These are phyloP conservation scores for Noctilio leporinus DNA, from an alignment of 2,113 vertebrate species.

Conservation along the genomic window DNA sequence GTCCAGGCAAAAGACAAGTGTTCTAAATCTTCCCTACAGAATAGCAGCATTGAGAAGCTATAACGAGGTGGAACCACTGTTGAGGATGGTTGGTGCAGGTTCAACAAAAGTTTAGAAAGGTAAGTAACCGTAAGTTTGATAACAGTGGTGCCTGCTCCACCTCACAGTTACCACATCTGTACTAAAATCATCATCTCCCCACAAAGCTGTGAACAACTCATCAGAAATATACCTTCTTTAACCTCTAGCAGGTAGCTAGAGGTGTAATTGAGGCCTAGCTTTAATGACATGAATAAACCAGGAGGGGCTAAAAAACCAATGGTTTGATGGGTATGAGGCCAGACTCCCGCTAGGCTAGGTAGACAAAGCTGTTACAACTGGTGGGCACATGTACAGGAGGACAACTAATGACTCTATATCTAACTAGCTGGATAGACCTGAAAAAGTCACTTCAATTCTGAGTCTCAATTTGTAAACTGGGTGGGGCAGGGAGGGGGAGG, in stretches of 20 bases:
- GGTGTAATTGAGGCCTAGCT: neutral
- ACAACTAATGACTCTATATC: neutral
- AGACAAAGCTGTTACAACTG: neutral
- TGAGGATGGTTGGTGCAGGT: neutral
- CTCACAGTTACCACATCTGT: neutral
- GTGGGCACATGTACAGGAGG: neutral
- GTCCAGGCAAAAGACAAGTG: neutral
- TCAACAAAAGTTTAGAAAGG: neutral
- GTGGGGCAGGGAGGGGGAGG: no score
- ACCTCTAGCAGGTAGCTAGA: conserved; percentile 7
- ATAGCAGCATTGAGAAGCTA: neutral
- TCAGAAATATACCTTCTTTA: neutral
- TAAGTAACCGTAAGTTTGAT: neutral
- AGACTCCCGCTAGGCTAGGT: neutral
- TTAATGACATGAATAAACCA: neutral
- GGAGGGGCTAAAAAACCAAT: neutral
- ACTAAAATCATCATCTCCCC: neutral
- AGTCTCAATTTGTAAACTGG: conserved; percentile 12
- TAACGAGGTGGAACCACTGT: neutral
- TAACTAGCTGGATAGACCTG: neutral
- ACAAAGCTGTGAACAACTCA: neutral
- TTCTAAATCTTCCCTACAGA: neutral
- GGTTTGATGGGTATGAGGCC: neutral
- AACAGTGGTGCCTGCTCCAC: neutral
- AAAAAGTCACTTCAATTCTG: neutral